Percentiles rank a stretch among this genome's conserved stretches.
phyloP scores from a whole-genome alignment of 2,888 invertebrate species.

The Salpingus planirostris region DNA sequence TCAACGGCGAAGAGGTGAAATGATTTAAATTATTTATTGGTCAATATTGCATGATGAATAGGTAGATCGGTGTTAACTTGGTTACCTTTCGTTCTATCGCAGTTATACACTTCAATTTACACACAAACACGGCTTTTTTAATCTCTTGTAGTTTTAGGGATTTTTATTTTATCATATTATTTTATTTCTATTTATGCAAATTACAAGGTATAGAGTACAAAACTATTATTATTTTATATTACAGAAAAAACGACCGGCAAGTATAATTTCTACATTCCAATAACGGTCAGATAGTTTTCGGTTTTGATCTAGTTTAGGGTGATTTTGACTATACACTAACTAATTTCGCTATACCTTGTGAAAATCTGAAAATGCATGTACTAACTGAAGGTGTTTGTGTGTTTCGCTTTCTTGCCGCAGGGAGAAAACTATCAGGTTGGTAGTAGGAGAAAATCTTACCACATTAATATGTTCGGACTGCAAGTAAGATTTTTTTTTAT shows the following conservation, averaged over 20 bases:
- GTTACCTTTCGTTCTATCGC: too few relatives aligned
- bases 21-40: not conserved
- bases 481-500: constrained; percentile 10
- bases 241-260: constrained; percentile 28
- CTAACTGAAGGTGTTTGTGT: constrained; percentile 31
- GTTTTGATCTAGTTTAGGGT: constrained; percentile 6
- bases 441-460: constrained; percentile 16
- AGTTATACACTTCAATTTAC: constrained; percentile 1
- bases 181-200: constrained; percentile 1
- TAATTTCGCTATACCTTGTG: constrained; percentile 16
- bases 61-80: too few relatives aligned
- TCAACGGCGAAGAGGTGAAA: constrained; percentile 76
- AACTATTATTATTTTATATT: not conserved
- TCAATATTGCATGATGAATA: too few relatives aligned
- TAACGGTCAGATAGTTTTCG: constrained; percentile 8
- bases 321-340: constrained; percentile 4
- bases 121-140: constrained; percentile 6
- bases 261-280: constrained; percentile 17
- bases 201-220: constrained; percentile 9
- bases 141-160: not conserved
- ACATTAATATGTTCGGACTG: not conserved
- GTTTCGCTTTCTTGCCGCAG: constrained; percentile 34
- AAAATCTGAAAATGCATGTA: constrained; percentile 21
- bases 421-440: constrained; percentile 39
- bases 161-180: constrained; percentile 1